These are phyloP conservation scores for Phyllopteryx taeniolatus DNA, from an alignment of 2,113 vertebrate species.

Conservation along the genomic window DNA sequence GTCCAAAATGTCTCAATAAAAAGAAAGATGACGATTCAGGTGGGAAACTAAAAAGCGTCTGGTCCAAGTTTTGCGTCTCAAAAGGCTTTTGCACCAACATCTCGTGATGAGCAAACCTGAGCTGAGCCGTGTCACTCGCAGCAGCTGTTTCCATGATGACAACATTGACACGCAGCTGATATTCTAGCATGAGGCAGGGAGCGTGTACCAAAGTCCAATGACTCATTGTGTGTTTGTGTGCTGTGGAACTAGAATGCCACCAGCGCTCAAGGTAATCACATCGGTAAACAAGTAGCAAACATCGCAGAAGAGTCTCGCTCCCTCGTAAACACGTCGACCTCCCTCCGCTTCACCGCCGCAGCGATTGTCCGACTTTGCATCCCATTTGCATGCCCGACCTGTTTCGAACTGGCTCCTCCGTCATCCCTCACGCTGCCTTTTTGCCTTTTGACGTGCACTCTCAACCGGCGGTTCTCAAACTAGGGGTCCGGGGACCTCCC, in stretches of 20 bases:
- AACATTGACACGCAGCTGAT: neutral
- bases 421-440: neutral
- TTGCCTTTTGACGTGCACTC: neutral
- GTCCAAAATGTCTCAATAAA: no score
- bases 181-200: neutral
- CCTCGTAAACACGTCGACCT: slow-evolving; percentile 20
- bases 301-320: slow-evolving; percentile 26
- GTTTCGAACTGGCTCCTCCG: slow-evolving; percentile 29
- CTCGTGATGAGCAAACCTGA: neutral
- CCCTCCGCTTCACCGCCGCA: slow-evolving; percentile 32
- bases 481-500: neutral
- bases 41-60: no score
- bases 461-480: neutral
- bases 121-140: neutral
- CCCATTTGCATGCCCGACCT: slow-evolving; percentile 63
- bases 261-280: slow-evolving; percentile 17
- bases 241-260: slow-evolving; percentile 41
- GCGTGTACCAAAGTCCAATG: neutral
- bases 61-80: neutral
- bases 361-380: slow-evolving; percentile 69
- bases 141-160: neutral
- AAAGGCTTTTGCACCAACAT: neutral
- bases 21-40: no score
- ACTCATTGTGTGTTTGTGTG: slow-evolving; percentile 34
- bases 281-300: slow-evolving; percentile 42